These are phyloP conservation scores for Reinhardtius hippoglossoides DNA, from an alignment of 2,113 vertebrate genomes.

Conservation along the genomic window DNA sequence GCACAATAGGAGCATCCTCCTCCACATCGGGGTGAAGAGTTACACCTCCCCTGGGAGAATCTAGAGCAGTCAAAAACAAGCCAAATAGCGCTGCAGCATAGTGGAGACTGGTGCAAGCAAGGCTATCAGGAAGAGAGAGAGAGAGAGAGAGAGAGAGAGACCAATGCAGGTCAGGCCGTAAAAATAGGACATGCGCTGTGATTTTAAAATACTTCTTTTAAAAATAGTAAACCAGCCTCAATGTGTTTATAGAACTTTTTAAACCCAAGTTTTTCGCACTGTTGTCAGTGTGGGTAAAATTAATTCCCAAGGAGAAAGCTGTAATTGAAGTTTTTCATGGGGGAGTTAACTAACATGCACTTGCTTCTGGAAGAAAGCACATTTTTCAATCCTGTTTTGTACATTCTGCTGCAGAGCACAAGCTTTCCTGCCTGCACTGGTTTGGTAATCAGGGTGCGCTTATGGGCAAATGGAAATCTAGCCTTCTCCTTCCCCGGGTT, in stretches of 20 bases:
- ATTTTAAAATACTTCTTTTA: slow-evolving; percentile 12
- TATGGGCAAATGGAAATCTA: slow-evolving; percentile 77
- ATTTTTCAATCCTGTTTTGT: slow-evolving; percentile 38
- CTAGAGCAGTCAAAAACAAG: slow-evolving; percentile 79
- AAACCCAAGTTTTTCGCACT: background rate
- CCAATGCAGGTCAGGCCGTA: slow-evolving; percentile 35
- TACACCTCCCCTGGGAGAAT: slow-evolving; percentile 78
- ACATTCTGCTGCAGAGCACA: slow-evolving; percentile 41
- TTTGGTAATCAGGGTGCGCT: slow-evolving; percentile 72
- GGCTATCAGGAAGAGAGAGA: slow-evolving; percentile 24
- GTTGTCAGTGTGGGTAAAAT: background rate
- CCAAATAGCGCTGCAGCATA: slow-evolving; percentile 56
- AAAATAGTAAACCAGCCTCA: background rate
- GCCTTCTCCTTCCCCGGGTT: slow-evolving; percentile 77
- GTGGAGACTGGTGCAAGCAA: slow-evolving; percentile 18
- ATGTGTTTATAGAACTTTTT: background rate
- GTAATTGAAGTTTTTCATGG: slow-evolving; percentile 11
- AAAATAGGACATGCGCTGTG: slow-evolving; percentile 45
- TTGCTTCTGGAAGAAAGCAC: slow-evolving; percentile 30
- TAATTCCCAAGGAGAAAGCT: slow-evolving; percentile 3
- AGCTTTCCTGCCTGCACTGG: slow-evolving; percentile 53
- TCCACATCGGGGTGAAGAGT: slow-evolving; percentile 80
- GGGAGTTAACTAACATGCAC: slow-evolving; percentile 41
- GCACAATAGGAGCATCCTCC: slow-evolving; percentile 85
- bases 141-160: slow-evolving; percentile 27